These are phyloP conservation scores for Neoarius graeffei DNA, from an alignment of 2,113 vertebrate genomes.

Conservation along the genomic window DNA sequence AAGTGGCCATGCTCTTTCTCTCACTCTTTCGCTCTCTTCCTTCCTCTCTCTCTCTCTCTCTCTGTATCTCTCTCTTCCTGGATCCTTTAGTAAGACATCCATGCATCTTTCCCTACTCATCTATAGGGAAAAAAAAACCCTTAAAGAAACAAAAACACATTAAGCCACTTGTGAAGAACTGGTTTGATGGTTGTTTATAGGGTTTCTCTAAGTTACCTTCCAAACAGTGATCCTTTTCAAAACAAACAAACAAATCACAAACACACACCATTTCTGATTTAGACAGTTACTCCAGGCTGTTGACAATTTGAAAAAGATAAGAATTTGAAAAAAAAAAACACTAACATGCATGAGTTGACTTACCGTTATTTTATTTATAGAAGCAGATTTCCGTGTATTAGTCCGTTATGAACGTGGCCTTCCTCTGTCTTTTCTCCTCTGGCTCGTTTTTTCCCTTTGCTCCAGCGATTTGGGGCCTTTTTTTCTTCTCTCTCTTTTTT, in stretches of 20 bases:
- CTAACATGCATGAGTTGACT: background rate
- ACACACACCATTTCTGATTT: slow-evolving; percentile 2
- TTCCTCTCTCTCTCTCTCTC: background rate
- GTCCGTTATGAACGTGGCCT: background rate
- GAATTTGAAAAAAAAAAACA: background rate
- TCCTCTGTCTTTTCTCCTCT: background rate
- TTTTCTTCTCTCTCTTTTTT: background rate
- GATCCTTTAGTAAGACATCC: background rate
- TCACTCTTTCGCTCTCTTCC: too few species aligned
- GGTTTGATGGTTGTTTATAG: background rate
- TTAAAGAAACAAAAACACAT: background rate
- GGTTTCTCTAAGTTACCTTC: background rate
- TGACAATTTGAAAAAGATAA: background rate
- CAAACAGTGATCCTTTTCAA: background rate
- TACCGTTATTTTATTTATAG: background rate
- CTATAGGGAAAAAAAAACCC: background rate
- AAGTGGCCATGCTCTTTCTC: slow-evolving; percentile 19
- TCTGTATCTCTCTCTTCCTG: background rate
- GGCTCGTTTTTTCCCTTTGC: background rate
- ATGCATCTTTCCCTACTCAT: background rate
- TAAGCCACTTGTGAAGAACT: background rate
- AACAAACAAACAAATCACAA: background rate
- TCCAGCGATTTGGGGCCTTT: background rate
- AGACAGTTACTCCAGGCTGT: background rate
- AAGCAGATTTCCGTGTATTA: background rate